Evolutionary conservation across 2,797 vertebrate species (phyloP), one percentile per base, ranked within the genome.

Genomic region (Eidolon dupreanum): DNA sequence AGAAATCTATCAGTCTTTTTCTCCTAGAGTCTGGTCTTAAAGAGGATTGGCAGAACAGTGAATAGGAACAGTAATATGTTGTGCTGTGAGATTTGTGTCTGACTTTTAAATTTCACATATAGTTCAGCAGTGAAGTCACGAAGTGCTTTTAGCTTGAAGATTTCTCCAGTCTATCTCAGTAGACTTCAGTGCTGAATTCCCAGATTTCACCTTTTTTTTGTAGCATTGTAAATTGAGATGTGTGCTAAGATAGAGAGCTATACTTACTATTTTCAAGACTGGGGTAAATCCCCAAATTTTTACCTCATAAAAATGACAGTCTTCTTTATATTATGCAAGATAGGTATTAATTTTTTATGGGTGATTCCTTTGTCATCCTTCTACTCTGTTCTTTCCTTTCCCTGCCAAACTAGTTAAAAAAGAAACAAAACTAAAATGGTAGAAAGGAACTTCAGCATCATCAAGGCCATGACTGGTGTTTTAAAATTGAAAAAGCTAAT

Each of bases 201-300:
- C 82, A 90, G 59, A 66, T 49, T 13, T 49, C 71, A 96, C 19
- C 26, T 93, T 95, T 93, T 33, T 94, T 94, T 71, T 93, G 49
- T 90, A 78, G 22, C 24, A 38, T 84, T 81, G 8, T 93, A 77
- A 95, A 73, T 43, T 84, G 77, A 94, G 31, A 22, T 91, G 63
- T 4, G 19, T 65, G 9, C 46, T 75, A 38, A 92, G 38, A 57
- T 65, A 24, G 22, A 93, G 49, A 71, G 41, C 55, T 24, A 31
- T 85, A 61, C 57, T 41, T 93, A 61, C 33, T 83, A 53, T 94
- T 86, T 95, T 90, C 88, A 97, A 86, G 74, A 79, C 87, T 38
- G 38, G 77, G 20, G 17, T 94, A 81, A 84, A 85, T 92, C 20
- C 36, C 73, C 81, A 36, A 26, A 78, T 82, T 75, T 95, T 88